Base-by-base conservation (phyloP, 2,888 invertebrate species). In the Operophtera brumata region DNA sequence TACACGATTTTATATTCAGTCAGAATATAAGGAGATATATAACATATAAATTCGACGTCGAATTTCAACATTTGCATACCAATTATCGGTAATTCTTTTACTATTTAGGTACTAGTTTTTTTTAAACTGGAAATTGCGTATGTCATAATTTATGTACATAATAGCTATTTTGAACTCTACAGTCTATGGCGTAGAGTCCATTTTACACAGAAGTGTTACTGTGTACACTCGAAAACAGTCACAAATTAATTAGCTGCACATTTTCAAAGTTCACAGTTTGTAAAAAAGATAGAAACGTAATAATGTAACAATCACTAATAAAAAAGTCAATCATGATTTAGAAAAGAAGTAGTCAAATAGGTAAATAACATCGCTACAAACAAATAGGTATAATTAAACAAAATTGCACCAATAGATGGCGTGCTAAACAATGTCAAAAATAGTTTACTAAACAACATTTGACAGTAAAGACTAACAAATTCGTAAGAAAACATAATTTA, bases 1-100 rank as follows among this genome's bases (percentile, higher is more conserved):
- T 64, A 64, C 1, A 30, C 43, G 51, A 52, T 43, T 59, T 59
- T 62, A 61, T 54, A 62, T 65, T 62, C 64, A 65, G 62, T 65
- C 64, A 26, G 62, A 65, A 65, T 65, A 62, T 56, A 61, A 53
- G 48, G 41, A 59, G 50, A 61, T 61, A 58, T 41, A 54, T 57
- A 53, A 50, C 40, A 56, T 48, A 32, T 62, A 56, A 61, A 62
- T 65, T 65, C 64, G 59, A 57, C 36, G 14, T 46, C 52, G 64
- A 64, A 64, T 61, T 61, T 8, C 49, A 54, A 61, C 59, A 56
- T 59, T 53, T 59, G 58, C 61, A 64, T 57, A 64, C 61, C 54
- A 52, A 57, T 25, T 48, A 55, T 57, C 57, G 47, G 30, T 45
- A 55, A 51, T 36, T 35, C 35, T n/a, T 14, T 11, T 36, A 34